Conservation (phyloP, 2,797 vertebrate genomes). For the Lophotriccus pileatus region DNA sequence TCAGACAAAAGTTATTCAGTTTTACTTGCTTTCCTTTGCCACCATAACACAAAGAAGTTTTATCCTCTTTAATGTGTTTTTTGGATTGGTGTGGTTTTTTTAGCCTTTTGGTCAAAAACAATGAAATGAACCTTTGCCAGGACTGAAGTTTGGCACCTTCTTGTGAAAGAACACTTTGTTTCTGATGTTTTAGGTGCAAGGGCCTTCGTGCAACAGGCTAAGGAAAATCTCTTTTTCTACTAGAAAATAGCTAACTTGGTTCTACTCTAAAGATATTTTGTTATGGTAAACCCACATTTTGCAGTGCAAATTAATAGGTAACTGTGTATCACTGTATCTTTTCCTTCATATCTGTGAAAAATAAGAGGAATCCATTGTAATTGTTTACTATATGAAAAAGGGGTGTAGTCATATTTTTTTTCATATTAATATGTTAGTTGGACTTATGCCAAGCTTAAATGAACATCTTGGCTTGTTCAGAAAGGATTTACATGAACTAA, state of each 20-base stretch:
- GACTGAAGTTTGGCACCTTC: background rate
- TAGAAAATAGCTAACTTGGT: background rate
- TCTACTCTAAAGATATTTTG: background rate
- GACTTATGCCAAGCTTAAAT: background rate
- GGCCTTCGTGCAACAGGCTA: background rate
- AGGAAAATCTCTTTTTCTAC: background rate
- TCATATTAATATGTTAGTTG: background rate
- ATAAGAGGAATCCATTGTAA: background rate
- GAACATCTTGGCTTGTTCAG: background rate
- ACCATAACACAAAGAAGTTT: background rate
- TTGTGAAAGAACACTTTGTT: background rate
- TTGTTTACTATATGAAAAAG: background rate
- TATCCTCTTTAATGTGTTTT: background rate
- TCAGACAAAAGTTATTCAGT: background rate
- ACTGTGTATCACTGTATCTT: background rate
- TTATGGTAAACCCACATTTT: background rate
- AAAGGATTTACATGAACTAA: background rate
- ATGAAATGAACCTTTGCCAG: background rate
- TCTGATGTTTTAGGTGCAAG: background rate
- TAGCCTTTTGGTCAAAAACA: background rate
- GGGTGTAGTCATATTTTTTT: background rate
- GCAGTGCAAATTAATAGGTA: background rate
- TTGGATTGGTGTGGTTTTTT: background rate
- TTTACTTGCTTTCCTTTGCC: background rate
- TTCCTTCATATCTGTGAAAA: background rate